These are phyloP conservation scores for Drosophila neotestacea DNA, from an alignment of 2,888 invertebrate species.

Conservation along the genomic window DNA sequence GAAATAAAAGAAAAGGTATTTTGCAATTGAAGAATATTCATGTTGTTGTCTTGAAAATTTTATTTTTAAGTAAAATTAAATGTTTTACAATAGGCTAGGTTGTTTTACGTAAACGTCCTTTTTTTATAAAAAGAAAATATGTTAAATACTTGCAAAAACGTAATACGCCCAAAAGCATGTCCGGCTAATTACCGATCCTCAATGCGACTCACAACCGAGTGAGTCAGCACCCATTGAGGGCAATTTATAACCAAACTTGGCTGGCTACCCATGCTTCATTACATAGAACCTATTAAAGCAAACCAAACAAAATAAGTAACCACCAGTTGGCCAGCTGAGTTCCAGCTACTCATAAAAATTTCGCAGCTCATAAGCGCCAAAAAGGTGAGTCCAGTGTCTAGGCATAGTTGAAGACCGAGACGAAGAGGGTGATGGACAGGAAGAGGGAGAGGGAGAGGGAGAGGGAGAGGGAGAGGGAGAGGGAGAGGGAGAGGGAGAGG, in stretches of 20 bases:
- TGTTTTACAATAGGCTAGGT: not conserved
- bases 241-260: slow-evolving; percentile 21
- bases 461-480: slow-evolving; percentile 7
- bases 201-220: slow-evolving; percentile 9
- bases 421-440: not conserved
- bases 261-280: slow-evolving; percentile 63
- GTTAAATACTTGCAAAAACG: not conserved
- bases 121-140: not conserved
- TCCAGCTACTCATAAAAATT: slow-evolving; percentile 78
- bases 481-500: not conserved
- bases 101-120: not conserved
- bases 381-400: slow-evolving; percentile 36
- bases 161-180: not conserved
- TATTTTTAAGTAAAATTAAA: not conserved
- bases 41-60: not conserved
- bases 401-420: slow-evolving; percentile 1
- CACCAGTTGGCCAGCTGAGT: slow-evolving; percentile 40
- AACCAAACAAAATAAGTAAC: slow-evolving; percentile 31
- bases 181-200: slow-evolving; percentile 27
- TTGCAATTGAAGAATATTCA: too few species aligned
- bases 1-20: too few species aligned
- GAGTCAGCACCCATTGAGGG: slow-evolving; percentile 42
- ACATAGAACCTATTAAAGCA: slow-evolving; percentile 67
- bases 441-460: not conserved
- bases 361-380: slow-evolving; percentile 78